phyloP scores from a whole-genome alignment of 1,140 invertebrate species.

The Caenorhabditis remanei region DNA sequence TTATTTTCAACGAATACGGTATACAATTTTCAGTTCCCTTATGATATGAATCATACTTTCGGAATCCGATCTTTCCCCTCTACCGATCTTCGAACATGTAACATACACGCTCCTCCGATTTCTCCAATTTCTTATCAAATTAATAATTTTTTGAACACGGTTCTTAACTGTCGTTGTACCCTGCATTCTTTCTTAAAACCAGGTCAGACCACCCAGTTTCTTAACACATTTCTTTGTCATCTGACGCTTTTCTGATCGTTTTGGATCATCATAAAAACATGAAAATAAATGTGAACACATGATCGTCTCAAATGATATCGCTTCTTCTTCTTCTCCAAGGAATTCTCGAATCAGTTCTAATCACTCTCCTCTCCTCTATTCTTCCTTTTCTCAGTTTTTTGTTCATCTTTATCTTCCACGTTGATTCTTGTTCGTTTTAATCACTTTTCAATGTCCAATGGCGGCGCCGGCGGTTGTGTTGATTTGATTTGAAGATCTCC shows the following conservation, averaged over 20 bases:
- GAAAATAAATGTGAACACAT: conserved; percentile 38
- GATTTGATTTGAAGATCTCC: conserved; percentile 39
- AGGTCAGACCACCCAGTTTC: conserved; percentile 30
- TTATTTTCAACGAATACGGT: too few relatives aligned
- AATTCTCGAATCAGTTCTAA: conserved; percentile 47
- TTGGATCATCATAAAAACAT: conserved; percentile 38
- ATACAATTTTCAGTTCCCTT: too few relatives aligned
- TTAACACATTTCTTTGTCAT: conserved; percentile 32
- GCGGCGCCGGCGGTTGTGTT: background rate
- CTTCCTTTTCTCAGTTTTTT: background rate
- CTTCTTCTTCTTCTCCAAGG: background rate
- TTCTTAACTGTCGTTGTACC: background rate
- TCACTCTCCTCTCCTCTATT: background rate
- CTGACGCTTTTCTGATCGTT: conserved; percentile 21
- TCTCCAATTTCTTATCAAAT: background rate
- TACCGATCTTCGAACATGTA: background rate
- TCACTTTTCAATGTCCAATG: conserved; percentile 24
- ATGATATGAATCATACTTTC: too few relatives aligned
- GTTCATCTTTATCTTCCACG: background rate
- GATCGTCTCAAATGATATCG: background rate
- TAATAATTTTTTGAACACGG: conserved; percentile 14
- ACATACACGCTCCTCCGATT: background rate
- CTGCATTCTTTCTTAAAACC: background rate
- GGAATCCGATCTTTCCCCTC: background rate
- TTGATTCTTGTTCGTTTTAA: conserved; percentile 49